Conservation (phyloP, 1,140 invertebrate genomes). For the Drosophila leontia region DNA sequence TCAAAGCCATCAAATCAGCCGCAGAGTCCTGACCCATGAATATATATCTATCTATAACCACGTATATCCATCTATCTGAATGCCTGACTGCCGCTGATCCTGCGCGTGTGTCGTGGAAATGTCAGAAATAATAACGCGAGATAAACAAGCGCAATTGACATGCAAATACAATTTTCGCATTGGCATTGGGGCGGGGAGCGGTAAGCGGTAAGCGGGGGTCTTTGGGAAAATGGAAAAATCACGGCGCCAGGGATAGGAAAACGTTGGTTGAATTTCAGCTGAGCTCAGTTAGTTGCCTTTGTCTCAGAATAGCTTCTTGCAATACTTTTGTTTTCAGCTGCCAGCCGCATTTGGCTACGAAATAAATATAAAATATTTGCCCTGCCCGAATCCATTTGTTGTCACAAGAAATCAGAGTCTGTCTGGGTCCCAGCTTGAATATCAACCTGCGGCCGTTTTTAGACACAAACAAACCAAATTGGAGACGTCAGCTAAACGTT, state of each 20-base stretch:
- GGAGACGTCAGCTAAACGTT: conserved; percentile 72
- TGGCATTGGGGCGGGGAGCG: not conserved
- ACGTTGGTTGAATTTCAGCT: conserved; percentile 9
- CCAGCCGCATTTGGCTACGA: conserved; percentile 56
- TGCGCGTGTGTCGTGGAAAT: conserved; percentile 55
- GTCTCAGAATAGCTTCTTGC: conserved; percentile 57
- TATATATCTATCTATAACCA: conserved; percentile 17
- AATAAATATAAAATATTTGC: conserved; percentile 80
- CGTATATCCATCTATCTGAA: conserved; percentile 13
- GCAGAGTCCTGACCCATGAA: conserved; percentile 30
- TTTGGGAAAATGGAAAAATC: conserved; percentile 47
- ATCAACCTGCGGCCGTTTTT: conserved; percentile 66
- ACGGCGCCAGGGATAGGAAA: conserved; percentile 41
- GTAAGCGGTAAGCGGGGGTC: not conserved
- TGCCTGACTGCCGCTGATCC: conserved; percentile 32
- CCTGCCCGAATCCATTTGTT: conserved; percentile 45
- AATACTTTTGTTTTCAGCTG: conserved; percentile 67
- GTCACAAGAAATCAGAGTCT: conserved; percentile 73
- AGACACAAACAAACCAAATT: conserved; percentile 70
- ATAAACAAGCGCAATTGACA: conserved; percentile 81
- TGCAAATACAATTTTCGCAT: conserved; percentile 77
- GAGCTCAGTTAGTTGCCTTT: not conserved
- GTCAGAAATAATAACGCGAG: conserved; percentile 78
- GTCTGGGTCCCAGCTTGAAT: conserved; percentile 32
- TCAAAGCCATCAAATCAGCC: conserved; percentile 48